Evolutionary conservation across 2,888 invertebrate genomes (phyloP).

Genomic region (Melanotus villosus): DNA sequence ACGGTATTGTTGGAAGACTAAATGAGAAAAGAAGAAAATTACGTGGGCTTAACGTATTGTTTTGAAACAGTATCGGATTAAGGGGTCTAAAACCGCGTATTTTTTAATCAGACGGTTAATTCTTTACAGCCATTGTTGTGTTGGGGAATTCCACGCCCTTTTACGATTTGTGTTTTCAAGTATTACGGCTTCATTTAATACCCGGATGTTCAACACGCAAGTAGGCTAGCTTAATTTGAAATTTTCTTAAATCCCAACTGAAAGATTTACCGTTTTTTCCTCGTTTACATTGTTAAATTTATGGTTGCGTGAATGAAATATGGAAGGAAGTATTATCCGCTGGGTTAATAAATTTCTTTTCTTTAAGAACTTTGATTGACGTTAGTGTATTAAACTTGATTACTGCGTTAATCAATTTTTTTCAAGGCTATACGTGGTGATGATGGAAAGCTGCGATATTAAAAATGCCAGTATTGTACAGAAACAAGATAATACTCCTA

Average conservation of each 20-base stretch:
- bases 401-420: too few relatives aligned
- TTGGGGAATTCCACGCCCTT: neutral
- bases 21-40: too few relatives aligned
- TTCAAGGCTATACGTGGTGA: too few relatives aligned
- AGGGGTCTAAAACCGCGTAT: neutral
- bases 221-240: neutral
- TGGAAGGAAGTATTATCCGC: neutral
- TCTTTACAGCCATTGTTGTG: neutral
- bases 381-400: too few relatives aligned
- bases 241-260: neutral
- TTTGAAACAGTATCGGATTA: neutral
- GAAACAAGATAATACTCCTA: too few relatives aligned
- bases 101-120: neutral
- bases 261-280: conserved; percentile 3
- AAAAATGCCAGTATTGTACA: too few relatives aligned
- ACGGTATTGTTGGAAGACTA: neutral
- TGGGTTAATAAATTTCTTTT: neutral
- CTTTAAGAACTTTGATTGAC: neutral
- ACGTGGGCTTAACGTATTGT: too few relatives aligned
- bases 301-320: neutral
- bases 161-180: neutral
- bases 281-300: conserved; percentile 2
- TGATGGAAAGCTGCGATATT: too few relatives aligned
- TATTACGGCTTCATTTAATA: neutral
- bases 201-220: neutral